Percentiles rank a stretch among this genome's conserved stretches.
phyloP scores from a whole-genome alignment of 2,113 vertebrate genomes.

The Trachemys scripta region DNA sequence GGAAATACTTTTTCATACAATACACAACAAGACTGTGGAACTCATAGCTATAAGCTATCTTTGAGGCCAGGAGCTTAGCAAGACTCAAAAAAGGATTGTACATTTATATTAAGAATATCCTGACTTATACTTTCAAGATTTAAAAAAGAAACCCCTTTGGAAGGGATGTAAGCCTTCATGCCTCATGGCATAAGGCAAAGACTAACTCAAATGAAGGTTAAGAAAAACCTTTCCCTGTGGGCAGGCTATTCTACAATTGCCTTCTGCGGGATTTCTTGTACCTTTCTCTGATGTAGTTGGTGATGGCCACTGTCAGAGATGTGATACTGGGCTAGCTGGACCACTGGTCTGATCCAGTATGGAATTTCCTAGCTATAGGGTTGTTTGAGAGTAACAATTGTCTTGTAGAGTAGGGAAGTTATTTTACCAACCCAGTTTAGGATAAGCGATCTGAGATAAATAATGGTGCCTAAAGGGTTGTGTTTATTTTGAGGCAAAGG shows the following conservation, averaged over 20 bases:
- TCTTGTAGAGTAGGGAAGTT: not conserved
- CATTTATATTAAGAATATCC: rapidly evolving
- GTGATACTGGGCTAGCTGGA: not conserved
- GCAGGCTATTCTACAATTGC: not conserved
- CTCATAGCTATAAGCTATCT: rapidly evolving
- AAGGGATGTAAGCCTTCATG: not conserved
- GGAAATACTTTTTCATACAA: too few relatives aligned
- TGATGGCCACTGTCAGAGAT: not conserved
- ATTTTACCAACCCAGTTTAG: constrained; percentile 34
- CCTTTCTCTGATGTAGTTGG: not conserved
- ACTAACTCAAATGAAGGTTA: not conserved
- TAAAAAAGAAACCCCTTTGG: not conserved
- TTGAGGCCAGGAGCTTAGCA: not conserved
- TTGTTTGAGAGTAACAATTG: rapidly evolving
- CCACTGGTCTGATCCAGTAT: not conserved
- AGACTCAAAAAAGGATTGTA: not conserved
- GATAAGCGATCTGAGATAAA: constrained; percentile 24
- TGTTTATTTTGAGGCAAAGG: not conserved
- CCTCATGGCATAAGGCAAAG: not conserved
- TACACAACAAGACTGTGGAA: not conserved
- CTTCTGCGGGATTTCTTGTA: not conserved
- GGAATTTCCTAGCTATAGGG: not conserved
- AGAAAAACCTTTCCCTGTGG: not conserved
- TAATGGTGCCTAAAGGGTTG: not conserved
- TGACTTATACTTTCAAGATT: not conserved